Conservation (phyloP, 2,797 vertebrate species). For the Paguma larvata region DNA sequence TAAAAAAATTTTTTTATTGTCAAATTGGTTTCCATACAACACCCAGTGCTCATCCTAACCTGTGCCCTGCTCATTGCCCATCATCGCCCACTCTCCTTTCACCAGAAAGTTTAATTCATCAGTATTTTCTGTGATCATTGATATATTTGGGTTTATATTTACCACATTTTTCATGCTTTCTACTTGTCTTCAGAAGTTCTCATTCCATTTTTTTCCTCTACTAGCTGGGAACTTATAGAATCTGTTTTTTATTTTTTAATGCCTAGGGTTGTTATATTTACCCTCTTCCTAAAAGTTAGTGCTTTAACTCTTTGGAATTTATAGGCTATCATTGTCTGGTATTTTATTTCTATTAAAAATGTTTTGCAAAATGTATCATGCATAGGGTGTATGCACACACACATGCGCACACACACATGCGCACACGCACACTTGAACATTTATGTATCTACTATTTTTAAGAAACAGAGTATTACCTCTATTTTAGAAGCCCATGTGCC, state of each 20-base stretch:
- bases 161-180: not conserved
- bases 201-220: not conserved
- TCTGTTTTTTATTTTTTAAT: constrained; percentile 18
- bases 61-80: too few relatives aligned
- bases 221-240: not conserved
- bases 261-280: constrained; percentile 17
- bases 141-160: constrained; percentile 26
- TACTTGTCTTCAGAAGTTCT: not conserved
- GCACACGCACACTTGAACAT: not conserved
- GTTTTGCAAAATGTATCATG: not conserved
- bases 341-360: constrained; percentile 55
- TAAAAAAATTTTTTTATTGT: too few relatives aligned
- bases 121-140: constrained; percentile 11
- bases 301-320: constrained; percentile 1
- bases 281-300: not conserved
- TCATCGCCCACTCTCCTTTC: not conserved
- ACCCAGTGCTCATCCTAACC: too few relatives aligned
- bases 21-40: too few relatives aligned
- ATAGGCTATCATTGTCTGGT: not conserved
- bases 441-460: not conserved
- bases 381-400: not conserved
- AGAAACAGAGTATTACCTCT: not conserved
- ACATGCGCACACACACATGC: fast-evolving
- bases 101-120: constrained; percentile 15
- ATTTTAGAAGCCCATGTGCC: not conserved